Conservation (phyloP, 2,797 vertebrate species). For the Knipowitschia caucasica region DNA sequence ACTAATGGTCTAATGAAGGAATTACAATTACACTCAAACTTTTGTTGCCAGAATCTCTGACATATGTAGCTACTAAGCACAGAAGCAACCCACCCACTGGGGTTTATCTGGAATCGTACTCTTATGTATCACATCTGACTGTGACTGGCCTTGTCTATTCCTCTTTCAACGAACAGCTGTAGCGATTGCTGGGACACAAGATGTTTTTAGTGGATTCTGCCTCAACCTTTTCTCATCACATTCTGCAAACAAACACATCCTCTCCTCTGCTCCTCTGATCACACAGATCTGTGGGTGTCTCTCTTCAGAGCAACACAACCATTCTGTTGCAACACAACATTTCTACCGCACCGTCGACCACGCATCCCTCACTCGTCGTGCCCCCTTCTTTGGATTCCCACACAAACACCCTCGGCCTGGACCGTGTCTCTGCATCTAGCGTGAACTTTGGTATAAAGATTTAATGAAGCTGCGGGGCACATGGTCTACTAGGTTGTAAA, state of each 20-base stretch:
- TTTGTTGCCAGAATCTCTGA: no score
- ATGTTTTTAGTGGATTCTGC: neutral
- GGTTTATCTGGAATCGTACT: no score
- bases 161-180: no score
- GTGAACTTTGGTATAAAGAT: conserved; percentile 51
- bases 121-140: no score
- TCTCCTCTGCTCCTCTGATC: conserved; percentile 42
- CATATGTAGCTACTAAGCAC: no score
- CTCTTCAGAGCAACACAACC: conserved; percentile 11
- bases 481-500: conserved; percentile 59
- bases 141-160: no score
- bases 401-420: conserved; percentile 19
- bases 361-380: no score
- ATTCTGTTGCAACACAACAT: no score
- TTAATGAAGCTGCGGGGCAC: conserved; percentile 58
- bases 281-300: conserved; percentile 24
- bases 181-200: neutral
- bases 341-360: no score
- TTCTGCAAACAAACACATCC: conserved; percentile 30
- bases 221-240: conserved; percentile 7
- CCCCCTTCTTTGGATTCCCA: neutral
- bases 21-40: no score
- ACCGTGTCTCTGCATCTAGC: conserved; percentile 31
- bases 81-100: no score
- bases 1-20: no score